Evolutionary conservation across 2,888 invertebrate genomes (phyloP).

Genomic region (Sympetrum striolatum): DNA sequence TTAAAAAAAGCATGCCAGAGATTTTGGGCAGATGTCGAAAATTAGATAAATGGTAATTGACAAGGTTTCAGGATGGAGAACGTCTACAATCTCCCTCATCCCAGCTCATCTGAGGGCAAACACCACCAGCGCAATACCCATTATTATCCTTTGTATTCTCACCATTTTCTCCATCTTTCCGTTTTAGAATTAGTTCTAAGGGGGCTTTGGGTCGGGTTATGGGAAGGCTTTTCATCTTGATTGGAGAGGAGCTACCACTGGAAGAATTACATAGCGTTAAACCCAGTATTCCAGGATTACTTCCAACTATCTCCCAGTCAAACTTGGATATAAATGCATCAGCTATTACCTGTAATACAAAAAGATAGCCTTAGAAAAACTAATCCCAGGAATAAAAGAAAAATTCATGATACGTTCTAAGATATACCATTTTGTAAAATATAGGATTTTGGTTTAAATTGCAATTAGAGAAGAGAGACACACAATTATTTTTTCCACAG

Average conservation of each 20-base stretch:
- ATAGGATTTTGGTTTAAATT: no score
- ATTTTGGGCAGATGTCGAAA: background rate
- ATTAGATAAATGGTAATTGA: background rate
- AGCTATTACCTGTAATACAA: background rate
- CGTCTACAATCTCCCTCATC: background rate
- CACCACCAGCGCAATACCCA: background rate
- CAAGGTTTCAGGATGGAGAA: background rate
- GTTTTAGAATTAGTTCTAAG: background rate
- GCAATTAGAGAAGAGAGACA: no score
- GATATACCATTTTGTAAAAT: no score
- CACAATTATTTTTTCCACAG: no score
- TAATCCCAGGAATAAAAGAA: background rate
- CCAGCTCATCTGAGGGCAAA: conserved; percentile 19
- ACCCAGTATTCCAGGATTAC: conserved; percentile 7
- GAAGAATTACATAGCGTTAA: conserved; percentile 5
- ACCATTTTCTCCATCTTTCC: conserved; percentile 12
- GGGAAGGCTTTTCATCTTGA: conserved; percentile 34
- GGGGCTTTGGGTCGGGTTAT: conserved; percentile 31
- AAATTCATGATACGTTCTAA: no score
- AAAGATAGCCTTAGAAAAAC: background rate
- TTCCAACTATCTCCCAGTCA: conserved; percentile 27
- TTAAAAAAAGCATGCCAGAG: background rate
- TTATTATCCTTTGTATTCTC: background rate
- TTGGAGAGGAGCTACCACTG: conserved; percentile 23
- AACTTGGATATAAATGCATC: conserved; percentile 21